phyloP scores from a whole-genome alignment of 1,140 invertebrate genomes.

The Halesus radiatus region DNA sequence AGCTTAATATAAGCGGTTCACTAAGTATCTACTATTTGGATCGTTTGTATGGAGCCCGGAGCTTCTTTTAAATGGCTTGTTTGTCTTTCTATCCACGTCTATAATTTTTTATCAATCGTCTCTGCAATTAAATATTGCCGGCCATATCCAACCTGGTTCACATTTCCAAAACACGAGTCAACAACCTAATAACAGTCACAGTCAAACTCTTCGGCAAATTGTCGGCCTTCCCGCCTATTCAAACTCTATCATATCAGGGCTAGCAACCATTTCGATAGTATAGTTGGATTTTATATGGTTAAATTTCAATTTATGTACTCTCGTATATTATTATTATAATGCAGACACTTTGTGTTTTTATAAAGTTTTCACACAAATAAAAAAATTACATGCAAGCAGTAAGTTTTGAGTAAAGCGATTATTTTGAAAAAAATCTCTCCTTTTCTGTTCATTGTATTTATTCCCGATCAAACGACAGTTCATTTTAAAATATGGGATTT shows the following conservation, averaged over 20 bases:
- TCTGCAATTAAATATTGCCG: constrained; percentile 13
- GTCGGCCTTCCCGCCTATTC: constrained; percentile 17
- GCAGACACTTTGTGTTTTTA: no score
- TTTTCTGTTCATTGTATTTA: no score
- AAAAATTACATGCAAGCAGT: no score
- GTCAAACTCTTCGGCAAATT: constrained; percentile 7
- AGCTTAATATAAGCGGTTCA: no score
- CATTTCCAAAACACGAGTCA: constrained; percentile 25
- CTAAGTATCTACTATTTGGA: not conserved
- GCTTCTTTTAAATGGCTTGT: not conserved
- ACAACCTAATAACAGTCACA: constrained; percentile 22
- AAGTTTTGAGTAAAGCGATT: no score
- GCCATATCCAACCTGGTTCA: constrained; percentile 30
- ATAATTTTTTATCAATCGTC: constrained; percentile 9
- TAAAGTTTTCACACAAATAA: no score
- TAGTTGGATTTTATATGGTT: no score
- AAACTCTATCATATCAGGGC: not conserved
- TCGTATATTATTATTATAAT: no score
- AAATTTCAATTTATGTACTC: no score
- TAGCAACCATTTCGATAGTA: not conserved
- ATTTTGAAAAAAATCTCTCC: no score
- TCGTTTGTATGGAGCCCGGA: not conserved
- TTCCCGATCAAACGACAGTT: no score
- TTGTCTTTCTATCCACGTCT: not conserved
- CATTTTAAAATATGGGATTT: no score